Percentiles rank a stretch among this genome's conserved stretches.
phyloP scores from a whole-genome alignment of 2,888 invertebrate genomes.

The Trichogramma dendrolimi region DNA sequence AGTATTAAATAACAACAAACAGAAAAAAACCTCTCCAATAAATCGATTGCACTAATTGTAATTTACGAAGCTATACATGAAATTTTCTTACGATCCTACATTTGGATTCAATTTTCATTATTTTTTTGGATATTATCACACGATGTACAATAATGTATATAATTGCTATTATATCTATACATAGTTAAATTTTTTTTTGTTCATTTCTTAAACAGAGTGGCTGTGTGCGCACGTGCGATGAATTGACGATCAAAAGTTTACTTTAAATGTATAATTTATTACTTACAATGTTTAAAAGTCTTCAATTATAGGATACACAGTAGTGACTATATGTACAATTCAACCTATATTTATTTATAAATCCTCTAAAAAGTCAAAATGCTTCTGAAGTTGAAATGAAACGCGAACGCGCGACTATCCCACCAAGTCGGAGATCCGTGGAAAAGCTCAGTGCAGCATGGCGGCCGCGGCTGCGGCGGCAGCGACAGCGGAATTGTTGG shows the following conservation, averaged over 20 bases:
- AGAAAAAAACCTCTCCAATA: too few species aligned
- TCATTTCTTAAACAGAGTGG: too few species aligned
- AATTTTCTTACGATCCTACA: too few species aligned
- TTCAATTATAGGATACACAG: slow-evolving; percentile 17
- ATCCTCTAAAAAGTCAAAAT: neutral
- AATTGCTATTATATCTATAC: too few species aligned
- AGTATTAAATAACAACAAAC: too few species aligned
- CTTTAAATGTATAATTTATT: slow-evolving; percentile 3
- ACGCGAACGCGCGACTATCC: neutral
- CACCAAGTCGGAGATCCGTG: neutral
- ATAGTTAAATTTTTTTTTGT: too few species aligned
- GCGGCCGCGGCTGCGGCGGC: slow-evolving; percentile 28
- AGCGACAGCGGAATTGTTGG: slow-evolving; percentile 20
- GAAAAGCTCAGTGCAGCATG: slow-evolving; percentile 29
- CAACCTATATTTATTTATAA: neutral
- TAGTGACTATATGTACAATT: neutral
- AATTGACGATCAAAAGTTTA: slow-evolving; percentile 21
- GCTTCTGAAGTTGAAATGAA: too few species aligned
- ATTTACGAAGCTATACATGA: neutral
- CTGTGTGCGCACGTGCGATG: neutral
- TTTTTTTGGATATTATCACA: too few species aligned
- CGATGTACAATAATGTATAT: too few species aligned
- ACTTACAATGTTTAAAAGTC: slow-evolving; percentile 15
- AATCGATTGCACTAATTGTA: slow-evolving; percentile 8
- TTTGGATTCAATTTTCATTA: neutral